Base-by-base conservation (phyloP, 2,888 invertebrate species). In the Plebejus anna region DNA sequence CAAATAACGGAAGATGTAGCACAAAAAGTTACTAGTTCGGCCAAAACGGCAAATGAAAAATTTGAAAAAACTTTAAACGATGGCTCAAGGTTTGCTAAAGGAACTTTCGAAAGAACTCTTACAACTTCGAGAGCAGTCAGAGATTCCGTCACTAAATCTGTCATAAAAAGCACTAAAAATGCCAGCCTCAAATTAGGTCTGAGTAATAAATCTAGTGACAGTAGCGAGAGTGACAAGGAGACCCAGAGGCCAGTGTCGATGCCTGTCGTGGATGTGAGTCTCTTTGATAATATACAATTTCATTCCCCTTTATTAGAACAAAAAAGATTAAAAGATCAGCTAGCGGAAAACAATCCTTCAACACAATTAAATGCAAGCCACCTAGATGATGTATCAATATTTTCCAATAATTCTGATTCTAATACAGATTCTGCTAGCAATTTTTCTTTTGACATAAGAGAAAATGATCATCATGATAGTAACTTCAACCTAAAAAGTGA, bases 241-340 rank as follows among this genome's bases (percentile, higher is more conserved):
- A 81, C 86, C 47, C 91, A 92, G 59, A 89, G 95, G 78, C 94
- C 94, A 84, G 91, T 94, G 1, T 95, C 95, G 0, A 90, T 95
- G 93, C 95, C 95, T 11, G 89, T 87, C 32, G 92, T 90, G 61
- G 94, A 95, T 82, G 91, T 94, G 6, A 92, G 94, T 83, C 89
- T 96, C 13, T 96, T 96, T 90, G 95, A 95, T 82, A 94, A 94
- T 71, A 95, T 96, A 79, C 95, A 95, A 79, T 96, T 96, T 82
- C 94, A 95, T 80, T 96, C 96, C 22, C 96, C 96, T 2, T 86
- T 95, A 75, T 82, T 90, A 61, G 90, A 91, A 81, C 94, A 93
- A 80, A 92, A 91, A 76, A 86, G 84, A 77, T 87, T 85, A 77
- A 81, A 81, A 59, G 88, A 84, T 81, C 87, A 89, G 22, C 80